Evolutionary conservation across 2,113 vertebrate genomes (phyloP).

Genomic region (Montifringilla adamsi): DNA sequence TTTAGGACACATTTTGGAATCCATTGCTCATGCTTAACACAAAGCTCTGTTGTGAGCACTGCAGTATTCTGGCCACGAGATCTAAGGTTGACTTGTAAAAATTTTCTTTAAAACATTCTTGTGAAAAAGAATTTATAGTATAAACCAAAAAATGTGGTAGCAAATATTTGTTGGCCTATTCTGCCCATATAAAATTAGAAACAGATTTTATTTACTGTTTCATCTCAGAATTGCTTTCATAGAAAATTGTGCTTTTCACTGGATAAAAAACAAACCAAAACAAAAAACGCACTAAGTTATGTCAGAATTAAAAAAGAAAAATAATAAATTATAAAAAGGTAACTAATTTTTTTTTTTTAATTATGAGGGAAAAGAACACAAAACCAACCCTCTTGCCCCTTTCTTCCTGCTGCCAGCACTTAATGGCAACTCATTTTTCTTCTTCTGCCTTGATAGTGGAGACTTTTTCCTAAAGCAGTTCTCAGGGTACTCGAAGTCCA

Average conservation of each 20-base stretch:
- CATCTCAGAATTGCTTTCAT: not conserved
- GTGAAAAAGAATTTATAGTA: not conserved
- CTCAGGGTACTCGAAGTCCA: not conserved
- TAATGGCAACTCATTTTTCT: not conserved
- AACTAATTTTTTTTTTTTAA: not conserved
- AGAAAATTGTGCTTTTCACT: not conserved
- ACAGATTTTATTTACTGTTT: not conserved
- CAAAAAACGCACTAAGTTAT: not conserved
- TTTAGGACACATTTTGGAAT: not conserved
- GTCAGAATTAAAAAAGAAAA: not conserved
- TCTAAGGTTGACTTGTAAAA: not conserved
- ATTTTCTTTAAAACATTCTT: not conserved
- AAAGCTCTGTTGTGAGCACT: not conserved
- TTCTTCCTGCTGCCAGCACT: not conserved
- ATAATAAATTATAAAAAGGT: not conserved
- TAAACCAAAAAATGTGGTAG: not conserved
- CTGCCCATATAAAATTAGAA: not conserved
- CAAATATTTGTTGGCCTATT: not conserved
- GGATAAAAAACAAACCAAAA: not conserved
- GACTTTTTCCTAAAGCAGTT: not conserved
- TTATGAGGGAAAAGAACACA: not conserved
- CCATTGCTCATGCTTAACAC: not conserved
- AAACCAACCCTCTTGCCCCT: fast-evolving
- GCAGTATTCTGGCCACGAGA: not conserved
- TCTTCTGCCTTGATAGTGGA: not conserved